Evolutionary conservation across 2,113 vertebrate genomes (phyloP).

Genomic region (Phalacrocorax pelagicus): DNA sequence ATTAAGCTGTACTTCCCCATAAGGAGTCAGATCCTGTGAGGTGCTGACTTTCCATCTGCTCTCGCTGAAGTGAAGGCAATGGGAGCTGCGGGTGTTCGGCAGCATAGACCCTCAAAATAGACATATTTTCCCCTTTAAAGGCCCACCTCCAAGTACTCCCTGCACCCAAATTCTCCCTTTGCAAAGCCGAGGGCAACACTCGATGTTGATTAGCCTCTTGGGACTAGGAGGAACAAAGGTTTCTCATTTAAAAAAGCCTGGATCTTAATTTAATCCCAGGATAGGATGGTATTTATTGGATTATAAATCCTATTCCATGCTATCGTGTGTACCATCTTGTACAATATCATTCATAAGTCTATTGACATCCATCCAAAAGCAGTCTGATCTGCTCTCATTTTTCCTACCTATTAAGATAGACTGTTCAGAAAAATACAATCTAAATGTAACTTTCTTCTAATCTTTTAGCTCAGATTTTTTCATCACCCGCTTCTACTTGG

Average conservation of each 20-base stretch:
- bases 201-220: neutral
- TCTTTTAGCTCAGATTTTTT: neutral
- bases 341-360: neutral
- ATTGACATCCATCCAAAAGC: neutral
- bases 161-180: neutral
- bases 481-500: neutral
- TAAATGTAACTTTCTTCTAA: neutral
- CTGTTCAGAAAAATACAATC: neutral
- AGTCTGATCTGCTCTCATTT: neutral
- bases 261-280: neutral
- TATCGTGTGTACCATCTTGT: neutral
- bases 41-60: neutral
- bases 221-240: neutral
- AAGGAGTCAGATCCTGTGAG: neutral
- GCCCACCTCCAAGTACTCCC: neutral
- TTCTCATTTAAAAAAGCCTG: neutral
- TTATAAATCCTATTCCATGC: neutral
- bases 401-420: neutral
- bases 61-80: neutral
- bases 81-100: neutral
- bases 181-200: neutral
- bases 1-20: neutral
- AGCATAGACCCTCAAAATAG: neutral
- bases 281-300: neutral
- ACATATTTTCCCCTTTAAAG: accelerated